These are phyloP conservation scores for Orestias chungarensis DNA, from an alignment of 2,797 vertebrate species.

Conservation along the genomic window DNA sequence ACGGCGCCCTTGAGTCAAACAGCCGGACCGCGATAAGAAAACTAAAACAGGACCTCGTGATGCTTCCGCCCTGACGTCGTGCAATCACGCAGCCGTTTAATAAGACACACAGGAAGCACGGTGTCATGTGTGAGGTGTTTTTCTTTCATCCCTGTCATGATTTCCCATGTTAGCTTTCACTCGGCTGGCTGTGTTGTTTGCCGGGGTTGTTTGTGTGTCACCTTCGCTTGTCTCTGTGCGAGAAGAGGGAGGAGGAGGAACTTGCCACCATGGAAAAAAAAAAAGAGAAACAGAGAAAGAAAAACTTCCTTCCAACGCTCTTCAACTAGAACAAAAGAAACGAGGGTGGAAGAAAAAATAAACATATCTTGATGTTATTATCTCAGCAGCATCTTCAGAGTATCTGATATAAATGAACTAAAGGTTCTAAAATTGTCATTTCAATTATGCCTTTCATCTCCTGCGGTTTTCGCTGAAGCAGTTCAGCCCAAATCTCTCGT, in stretches of 20 bases:
- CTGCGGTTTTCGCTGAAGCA: slow-evolving; percentile 80
- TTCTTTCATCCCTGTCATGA: slow-evolving; percentile 67
- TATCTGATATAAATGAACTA: slow-evolving; percentile 81
- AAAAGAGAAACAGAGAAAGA: slow-evolving; percentile 72
- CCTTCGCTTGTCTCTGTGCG: slow-evolving; percentile 65
- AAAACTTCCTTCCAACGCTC: slow-evolving; percentile 68
- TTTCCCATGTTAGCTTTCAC: slow-evolving; percentile 74
- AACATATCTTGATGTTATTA: slow-evolving; percentile 76
- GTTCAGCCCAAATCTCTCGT: slow-evolving; percentile 77
- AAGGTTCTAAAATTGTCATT: slow-evolving; percentile 85
- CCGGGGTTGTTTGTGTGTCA: slow-evolving; percentile 75
- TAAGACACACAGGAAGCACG: slow-evolving; percentile 68
- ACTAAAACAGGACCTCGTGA: slow-evolving; percentile 54
- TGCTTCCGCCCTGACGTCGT: slow-evolving; percentile 60
- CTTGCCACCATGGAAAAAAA: slow-evolving; percentile 73
- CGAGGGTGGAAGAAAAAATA: slow-evolving; percentile 9
- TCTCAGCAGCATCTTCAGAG: slow-evolving; percentile 73
- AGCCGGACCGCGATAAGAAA: slow-evolving; percentile 43
- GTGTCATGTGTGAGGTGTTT: slow-evolving; percentile 64
- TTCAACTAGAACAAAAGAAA: slow-evolving; percentile 78
- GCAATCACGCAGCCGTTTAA: slow-evolving; percentile 74
- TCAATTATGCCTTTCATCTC: slow-evolving; percentile 85
- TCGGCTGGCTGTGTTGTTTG: slow-evolving; percentile 72
- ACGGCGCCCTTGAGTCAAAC: slow-evolving; percentile 43
- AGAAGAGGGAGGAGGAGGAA: slow-evolving; percentile 57